phyloP scores from a whole-genome alignment of 2,888 invertebrate genomes.

The Troides oblongomaculatus region DNA sequence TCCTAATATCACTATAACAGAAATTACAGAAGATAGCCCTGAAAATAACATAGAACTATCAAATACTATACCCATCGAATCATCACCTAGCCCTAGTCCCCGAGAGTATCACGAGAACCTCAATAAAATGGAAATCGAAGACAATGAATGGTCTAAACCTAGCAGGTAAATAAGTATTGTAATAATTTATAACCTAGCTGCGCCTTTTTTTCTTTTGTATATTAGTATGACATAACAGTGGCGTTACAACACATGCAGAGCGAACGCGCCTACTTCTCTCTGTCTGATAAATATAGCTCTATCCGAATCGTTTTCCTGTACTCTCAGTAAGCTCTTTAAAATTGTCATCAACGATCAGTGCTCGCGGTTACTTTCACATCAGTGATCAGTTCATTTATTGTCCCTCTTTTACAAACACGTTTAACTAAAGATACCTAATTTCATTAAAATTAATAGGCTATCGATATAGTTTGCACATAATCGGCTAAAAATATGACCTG shows the following conservation, averaged over 20 bases:
- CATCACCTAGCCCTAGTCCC: conserved; percentile 70
- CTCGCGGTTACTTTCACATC: conserved; percentile 74
- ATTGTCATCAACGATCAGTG: conserved; percentile 77
- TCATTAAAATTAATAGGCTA: conserved; percentile 45
- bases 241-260: conserved; percentile 68
- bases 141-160: conserved; percentile 72
- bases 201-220: conserved; percentile 32
- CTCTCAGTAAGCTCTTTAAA: conserved; percentile 75
- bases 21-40: conserved; percentile 67
- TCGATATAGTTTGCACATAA: conserved; percentile 44
- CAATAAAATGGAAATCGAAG: conserved; percentile 50
- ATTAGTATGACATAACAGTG: conserved; percentile 68
- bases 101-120: conserved; percentile 48
- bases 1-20: conserved; percentile 74
- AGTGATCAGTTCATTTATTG: conserved; percentile 73
- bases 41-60: conserved; percentile 52
- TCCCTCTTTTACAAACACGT: conserved; percentile 60
- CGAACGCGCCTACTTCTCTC: conserved; percentile 73
- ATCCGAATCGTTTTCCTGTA: conserved; percentile 69
- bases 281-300: conserved; percentile 73
- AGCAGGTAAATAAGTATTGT: conserved; percentile 63
- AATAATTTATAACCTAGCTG: conserved; percentile 27
- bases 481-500: conserved; percentile 51
- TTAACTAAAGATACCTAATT: conserved; percentile 53
- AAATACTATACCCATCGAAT: conserved; percentile 60